A percentile compares a stretch with the other conserved stretches of the same genome.
phyloP scores from a whole-genome alignment of 1,140 invertebrate genomes.

The Mesaphorura yosii region DNA sequence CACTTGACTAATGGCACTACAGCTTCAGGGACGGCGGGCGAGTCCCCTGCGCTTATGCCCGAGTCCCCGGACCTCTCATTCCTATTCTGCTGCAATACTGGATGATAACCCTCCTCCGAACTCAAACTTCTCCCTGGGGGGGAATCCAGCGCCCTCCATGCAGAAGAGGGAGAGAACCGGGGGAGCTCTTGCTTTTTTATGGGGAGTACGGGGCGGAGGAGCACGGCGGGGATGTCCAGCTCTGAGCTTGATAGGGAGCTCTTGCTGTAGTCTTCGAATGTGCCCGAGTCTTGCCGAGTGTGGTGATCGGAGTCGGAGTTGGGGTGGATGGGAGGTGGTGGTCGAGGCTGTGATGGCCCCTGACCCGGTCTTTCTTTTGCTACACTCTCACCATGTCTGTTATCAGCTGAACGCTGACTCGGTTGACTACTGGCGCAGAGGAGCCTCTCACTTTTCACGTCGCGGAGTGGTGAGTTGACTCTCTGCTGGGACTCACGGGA shows the following conservation, averaged over 20 bases:
- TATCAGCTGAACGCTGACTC: no score
- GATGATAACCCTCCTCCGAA: constrained; percentile 28
- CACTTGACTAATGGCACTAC: constrained; percentile 19
- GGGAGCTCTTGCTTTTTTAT: constrained; percentile 61
- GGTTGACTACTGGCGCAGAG: no score
- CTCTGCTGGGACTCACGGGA: no score
- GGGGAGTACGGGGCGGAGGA: constrained; percentile 60
- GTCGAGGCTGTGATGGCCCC: no score
- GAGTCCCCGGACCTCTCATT: constrained; percentile 63
- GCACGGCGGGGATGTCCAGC: constrained; percentile 48
- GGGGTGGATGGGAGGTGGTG: no score
- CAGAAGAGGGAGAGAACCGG: constrained; percentile 65
- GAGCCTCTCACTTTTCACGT: no score
- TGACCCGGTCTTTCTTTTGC: no score
- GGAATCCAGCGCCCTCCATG: constrained; percentile 55
- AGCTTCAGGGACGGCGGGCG: constrained; percentile 39
- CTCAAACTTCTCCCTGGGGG: no score
- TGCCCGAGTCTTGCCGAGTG: background rate
- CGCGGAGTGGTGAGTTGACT: no score
- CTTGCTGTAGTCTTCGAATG: constrained; percentile 26
- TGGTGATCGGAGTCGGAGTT: no score
- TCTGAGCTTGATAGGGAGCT: no score
- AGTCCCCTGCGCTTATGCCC: constrained; percentile 59
- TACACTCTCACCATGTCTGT: no score
- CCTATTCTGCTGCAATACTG: constrained; percentile 9